A percentile compares a stretch with the other conserved stretches of the same genome.
Conservation (phyloP, 1,140 invertebrate species). For the Drosophila varians region DNA sequence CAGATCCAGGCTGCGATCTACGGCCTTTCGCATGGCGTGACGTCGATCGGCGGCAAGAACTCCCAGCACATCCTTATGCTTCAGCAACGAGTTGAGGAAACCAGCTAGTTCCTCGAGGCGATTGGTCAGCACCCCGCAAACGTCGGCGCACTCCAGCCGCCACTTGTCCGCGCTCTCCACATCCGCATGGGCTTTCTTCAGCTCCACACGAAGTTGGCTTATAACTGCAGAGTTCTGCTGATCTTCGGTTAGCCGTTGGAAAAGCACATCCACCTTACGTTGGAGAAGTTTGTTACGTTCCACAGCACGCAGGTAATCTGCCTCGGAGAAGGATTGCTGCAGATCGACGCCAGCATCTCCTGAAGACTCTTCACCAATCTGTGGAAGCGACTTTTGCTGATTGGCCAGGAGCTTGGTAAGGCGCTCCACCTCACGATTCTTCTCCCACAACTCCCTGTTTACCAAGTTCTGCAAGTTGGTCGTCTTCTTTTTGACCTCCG, state of each 20-base stretch:
- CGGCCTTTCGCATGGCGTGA: conserved; percentile 84
- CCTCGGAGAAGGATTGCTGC: conserved; percentile 69
- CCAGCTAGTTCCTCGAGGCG: conserved; percentile 88
- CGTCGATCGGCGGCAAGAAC: conserved; percentile 84
- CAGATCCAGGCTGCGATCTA: conserved; percentile 86
- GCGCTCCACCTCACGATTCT: conserved; percentile 89
- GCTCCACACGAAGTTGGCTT: conserved; percentile 74
- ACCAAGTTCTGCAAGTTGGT: conserved; percentile 87
- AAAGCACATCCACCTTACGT: conserved; percentile 71
- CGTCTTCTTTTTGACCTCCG: conserved; percentile 86
- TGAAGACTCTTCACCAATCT: conserved; percentile 29
- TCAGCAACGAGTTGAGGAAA: conserved; percentile 89
- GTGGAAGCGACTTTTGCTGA: conserved; percentile 20
- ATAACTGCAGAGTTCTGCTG: conserved; percentile 65
- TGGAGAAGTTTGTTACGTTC: conserved; percentile 75
- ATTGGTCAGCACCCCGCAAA: conserved; percentile 86
- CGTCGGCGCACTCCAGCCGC: conserved; percentile 87
- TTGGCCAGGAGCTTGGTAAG: conserved; percentile 82
- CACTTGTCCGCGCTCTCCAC: conserved; percentile 83
- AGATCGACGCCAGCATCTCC: conserved; percentile 26
- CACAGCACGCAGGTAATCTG: conserved; percentile 63
- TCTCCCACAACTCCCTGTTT: conserved; percentile 89
- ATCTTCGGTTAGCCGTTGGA: conserved; percentile 70
- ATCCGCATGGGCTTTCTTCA: conserved; percentile 75
- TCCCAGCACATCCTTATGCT: conserved; percentile 86